Evolutionary conservation across 2,113 vertebrate species (phyloP).

Genomic region (Sciurus niger): DNA sequence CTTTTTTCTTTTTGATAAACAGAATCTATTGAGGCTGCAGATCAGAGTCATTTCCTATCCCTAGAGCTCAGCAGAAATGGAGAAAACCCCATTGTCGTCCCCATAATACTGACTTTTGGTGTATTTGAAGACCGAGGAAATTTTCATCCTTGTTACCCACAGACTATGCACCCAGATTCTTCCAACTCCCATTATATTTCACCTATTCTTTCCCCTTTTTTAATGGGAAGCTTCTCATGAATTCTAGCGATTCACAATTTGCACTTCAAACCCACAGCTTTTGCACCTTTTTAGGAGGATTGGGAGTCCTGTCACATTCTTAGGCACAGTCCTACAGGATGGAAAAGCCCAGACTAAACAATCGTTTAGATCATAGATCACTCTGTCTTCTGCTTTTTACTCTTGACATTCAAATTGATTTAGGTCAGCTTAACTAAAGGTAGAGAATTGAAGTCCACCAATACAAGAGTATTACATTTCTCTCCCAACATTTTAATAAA

Average conservation of each 20-base stretch:
- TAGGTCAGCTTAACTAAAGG: neutral
- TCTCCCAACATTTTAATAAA: conserved; percentile 25
- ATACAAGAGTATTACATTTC: neutral
- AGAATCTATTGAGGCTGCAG: neutral
- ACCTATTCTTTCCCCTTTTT: neutral
- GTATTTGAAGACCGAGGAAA: conserved; percentile 22
- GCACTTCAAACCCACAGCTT: neutral
- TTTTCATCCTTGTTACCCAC: conserved; percentile 12
- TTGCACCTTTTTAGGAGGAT: neutral
- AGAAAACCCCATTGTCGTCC: neutral
- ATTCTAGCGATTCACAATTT: neutral
- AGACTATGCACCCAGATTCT: neutral
- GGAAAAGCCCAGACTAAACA: neutral
- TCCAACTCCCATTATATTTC: neutral
- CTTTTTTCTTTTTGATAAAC: conserved; percentile 42
- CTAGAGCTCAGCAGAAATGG: neutral
- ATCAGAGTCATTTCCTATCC: conserved; percentile 47
- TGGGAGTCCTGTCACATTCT: neutral
- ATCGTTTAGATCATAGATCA: neutral
- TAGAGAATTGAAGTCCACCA: neutral
- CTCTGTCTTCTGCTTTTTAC: neutral
- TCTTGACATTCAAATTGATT: neutral
- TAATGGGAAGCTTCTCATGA: neutral
- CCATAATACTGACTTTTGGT: conserved; percentile 3
- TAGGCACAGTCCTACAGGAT: neutral